Conservation (phyloP, 2,113 vertebrate species). For the Brachypteracias leptosomus region DNA sequence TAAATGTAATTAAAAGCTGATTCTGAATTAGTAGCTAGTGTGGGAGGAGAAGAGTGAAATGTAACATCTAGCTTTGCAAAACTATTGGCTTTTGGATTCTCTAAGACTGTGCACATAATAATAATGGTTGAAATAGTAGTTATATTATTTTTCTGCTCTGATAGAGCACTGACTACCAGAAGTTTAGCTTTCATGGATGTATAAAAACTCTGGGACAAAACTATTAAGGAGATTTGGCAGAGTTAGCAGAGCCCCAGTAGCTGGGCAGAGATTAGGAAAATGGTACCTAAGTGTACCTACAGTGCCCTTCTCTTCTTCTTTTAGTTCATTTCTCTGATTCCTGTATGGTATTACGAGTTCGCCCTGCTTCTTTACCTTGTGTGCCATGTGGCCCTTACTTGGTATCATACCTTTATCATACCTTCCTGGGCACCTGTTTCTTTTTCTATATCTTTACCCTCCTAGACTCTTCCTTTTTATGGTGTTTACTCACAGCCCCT, state of each 20-base stretch:
- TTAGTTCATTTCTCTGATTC: not conserved
- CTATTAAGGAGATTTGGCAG: not conserved
- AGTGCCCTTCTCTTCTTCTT: not conserved
- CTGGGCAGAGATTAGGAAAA: not conserved
- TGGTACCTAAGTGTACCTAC: not conserved
- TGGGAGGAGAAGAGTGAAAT: not conserved
- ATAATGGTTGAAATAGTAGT: not conserved
- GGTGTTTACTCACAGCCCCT: not conserved
- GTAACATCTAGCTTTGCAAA: not conserved
- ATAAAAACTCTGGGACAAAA: not conserved
- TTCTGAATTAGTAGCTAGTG: not conserved
- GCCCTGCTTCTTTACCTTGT: not conserved
- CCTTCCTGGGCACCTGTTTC: not conserved
- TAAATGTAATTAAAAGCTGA: not conserved
- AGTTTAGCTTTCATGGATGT: not conserved
- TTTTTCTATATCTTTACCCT: not conserved
- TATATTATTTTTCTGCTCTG: not conserved
- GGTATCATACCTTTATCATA: not conserved
- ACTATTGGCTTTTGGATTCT: not conserved
- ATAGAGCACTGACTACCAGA: not conserved
- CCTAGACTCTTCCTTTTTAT: not conserved
- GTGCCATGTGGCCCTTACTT: not conserved
- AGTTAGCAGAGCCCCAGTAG: not conserved
- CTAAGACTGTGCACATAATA: not conserved
- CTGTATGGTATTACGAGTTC: not conserved